phyloP scores from a whole-genome alignment of 1,140 invertebrate genomes.

The Hyphantria cunea region DNA sequence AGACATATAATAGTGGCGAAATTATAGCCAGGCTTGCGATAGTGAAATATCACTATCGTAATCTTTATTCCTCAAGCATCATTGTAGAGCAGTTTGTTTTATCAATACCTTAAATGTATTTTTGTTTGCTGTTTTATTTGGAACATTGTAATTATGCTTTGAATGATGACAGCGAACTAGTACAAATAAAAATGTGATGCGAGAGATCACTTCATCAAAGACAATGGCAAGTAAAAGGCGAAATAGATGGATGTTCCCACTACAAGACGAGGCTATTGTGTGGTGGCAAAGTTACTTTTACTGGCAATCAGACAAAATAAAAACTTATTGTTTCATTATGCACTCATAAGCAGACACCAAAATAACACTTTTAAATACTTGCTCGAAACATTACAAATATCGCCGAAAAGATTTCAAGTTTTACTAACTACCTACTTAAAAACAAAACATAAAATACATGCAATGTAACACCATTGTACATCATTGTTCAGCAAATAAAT shows the following conservation, averaged over 20 bases:
- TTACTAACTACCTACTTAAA: no score
- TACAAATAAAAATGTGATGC: slow-evolving; percentile 20
- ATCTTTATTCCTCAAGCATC: background rate
- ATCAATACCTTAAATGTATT: background rate
- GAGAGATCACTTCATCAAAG: slow-evolving; percentile 32
- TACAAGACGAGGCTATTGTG: slow-evolving; percentile 29
- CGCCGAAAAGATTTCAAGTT: background rate
- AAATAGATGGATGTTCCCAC: slow-evolving; percentile 50
- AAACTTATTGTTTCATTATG: slow-evolving; percentile 36
- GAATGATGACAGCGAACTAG: slow-evolving; percentile 8
- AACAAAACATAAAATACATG: no score
- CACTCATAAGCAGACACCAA: slow-evolving; percentile 30
- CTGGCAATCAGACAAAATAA: slow-evolving; percentile 35
- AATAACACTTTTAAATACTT: background rate
- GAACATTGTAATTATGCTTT: background rate
- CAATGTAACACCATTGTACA: no score
- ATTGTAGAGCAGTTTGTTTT: slow-evolving; percentile 1
- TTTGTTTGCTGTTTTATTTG: background rate
- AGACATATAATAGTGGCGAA: slow-evolving; percentile 46
- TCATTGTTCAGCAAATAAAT: no score
- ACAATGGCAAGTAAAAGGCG: slow-evolving; percentile 57
- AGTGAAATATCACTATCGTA: slow-evolving; percentile 16
- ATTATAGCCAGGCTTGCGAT: slow-evolving; percentile 38
- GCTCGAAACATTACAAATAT: background rate
- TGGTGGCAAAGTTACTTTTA: slow-evolving; percentile 44